Percentiles rank a stretch among this genome's conserved stretches.
Evolutionary conservation across 1,140 invertebrate species (phyloP).

Genomic region (Lordiphosa stackelbergi): DNA sequence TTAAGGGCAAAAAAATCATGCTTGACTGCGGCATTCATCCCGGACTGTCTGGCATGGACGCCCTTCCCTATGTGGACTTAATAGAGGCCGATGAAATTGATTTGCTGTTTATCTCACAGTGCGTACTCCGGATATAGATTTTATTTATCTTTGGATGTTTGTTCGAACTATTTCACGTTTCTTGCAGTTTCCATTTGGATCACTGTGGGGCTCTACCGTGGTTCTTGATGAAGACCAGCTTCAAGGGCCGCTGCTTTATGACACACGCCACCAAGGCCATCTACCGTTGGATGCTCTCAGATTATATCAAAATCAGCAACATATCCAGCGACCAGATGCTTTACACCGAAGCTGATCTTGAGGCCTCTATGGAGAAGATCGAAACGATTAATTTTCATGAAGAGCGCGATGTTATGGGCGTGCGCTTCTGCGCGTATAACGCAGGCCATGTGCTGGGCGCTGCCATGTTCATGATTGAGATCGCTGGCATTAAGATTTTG

Average conservation of each 20-base stretch:
- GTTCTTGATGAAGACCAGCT: constrained; percentile 98
- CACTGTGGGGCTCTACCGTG: constrained; percentile 98
- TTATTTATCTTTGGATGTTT: no score
- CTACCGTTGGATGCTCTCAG: constrained; percentile 98
- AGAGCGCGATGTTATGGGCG: constrained; percentile 97
- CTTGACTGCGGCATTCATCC: constrained; percentile 99
- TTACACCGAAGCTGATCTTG: constrained; percentile 97
- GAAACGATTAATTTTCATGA: constrained; percentile 99
- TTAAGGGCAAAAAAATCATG: constrained; percentile 99
- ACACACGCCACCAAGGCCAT: constrained; percentile 99
- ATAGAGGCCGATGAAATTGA: constrained; percentile 99
- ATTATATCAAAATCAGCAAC: constrained; percentile 99
- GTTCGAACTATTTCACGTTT: no score
- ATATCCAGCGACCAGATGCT: constrained; percentile 98
- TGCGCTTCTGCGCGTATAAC: constrained; percentile 99
- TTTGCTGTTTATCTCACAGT: constrained; percentile 97
- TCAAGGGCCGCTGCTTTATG: constrained; percentile 99
- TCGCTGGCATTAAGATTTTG: constrained; percentile 96
- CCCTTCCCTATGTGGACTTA: constrained; percentile 97
- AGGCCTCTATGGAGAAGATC: constrained; percentile 98
- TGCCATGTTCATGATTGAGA: constrained; percentile 99
- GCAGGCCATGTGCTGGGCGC: constrained; percentile 99
- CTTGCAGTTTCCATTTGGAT: constrained; percentile 94
- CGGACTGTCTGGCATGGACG: constrained; percentile 97
- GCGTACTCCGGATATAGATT: constrained; percentile 73